Conservation (phyloP, 2,113 vertebrate genomes). For the Anguilla rostrata region DNA sequence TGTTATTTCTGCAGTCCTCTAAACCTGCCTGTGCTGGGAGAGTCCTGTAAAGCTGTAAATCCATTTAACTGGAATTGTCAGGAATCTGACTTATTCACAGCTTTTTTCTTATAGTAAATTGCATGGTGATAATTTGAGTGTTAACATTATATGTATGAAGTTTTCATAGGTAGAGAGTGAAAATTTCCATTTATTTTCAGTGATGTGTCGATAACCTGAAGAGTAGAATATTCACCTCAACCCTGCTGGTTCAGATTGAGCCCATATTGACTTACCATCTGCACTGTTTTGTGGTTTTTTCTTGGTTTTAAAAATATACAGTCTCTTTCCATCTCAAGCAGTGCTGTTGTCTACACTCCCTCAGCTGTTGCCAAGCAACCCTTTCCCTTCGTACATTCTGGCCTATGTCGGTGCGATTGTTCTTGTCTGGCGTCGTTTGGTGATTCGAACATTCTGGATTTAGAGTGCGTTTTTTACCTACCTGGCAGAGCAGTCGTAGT, state of each 20-base stretch:
- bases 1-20: not conserved
- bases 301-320: not conserved
- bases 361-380: not conserved
- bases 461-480: not conserved
- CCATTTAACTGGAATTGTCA: not conserved
- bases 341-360: not conserved
- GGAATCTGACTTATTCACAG: not conserved
- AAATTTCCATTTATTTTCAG: too few relatives aligned
- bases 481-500: not conserved
- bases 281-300: not conserved
- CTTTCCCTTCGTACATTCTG: not conserved
- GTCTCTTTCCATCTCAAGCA: not conserved
- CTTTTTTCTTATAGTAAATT: not conserved
- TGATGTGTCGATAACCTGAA: too few relatives aligned
- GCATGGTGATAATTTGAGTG: not conserved
- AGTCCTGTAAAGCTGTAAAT: not conserved
- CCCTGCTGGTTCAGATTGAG: not conserved
- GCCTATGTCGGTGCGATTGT: not conserved
- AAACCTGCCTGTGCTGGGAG: not conserved
- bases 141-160: not conserved
- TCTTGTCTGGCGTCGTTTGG: not conserved
- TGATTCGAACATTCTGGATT: not conserved
- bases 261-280: not conserved
- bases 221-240: not conserved
- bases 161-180: not conserved